Conservation (phyloP, 1,140 invertebrate genomes). For the Drosophila arawakana region DNA sequence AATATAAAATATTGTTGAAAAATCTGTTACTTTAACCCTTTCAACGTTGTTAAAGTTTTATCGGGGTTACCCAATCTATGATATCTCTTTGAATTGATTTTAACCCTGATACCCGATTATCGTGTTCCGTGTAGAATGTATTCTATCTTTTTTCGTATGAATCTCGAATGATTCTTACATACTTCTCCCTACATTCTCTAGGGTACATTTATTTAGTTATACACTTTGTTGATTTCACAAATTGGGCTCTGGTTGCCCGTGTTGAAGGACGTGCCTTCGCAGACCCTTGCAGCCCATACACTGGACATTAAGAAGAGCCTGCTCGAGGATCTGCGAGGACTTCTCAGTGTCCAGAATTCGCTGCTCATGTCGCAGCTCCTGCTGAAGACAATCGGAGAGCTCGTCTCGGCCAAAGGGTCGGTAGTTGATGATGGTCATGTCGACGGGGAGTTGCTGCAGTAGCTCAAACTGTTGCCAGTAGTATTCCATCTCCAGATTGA, state of each 20-base stretch:
- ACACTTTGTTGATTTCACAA: conserved; percentile 7
- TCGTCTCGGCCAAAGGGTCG: conserved; percentile 52
- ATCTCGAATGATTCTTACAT: neutral
- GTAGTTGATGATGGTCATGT: conserved; percentile 62
- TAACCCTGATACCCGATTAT: no score
- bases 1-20: no score
- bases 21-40: no score
- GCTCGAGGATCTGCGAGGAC: conserved; percentile 32
- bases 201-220: neutral
- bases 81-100: no score
- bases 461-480: conserved; percentile 65
- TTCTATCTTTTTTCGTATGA: no score
- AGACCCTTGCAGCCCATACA: conserved; percentile 61
- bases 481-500: conserved; percentile 45
- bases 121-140: no score
- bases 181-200: neutral
- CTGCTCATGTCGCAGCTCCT: conserved; percentile 45
- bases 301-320: conserved; percentile 31
- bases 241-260: conserved; percentile 22
- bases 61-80: no score
- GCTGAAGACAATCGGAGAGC: conserved; percentile 58
- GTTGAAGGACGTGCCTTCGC: conserved; percentile 23
- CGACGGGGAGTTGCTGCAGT: conserved; percentile 63
- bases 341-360: conserved; percentile 25
- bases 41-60: no score